Evolutionary conservation across 2,888 invertebrate species (phyloP).

Genomic region (Lasioglossum oenotherae): DNA sequence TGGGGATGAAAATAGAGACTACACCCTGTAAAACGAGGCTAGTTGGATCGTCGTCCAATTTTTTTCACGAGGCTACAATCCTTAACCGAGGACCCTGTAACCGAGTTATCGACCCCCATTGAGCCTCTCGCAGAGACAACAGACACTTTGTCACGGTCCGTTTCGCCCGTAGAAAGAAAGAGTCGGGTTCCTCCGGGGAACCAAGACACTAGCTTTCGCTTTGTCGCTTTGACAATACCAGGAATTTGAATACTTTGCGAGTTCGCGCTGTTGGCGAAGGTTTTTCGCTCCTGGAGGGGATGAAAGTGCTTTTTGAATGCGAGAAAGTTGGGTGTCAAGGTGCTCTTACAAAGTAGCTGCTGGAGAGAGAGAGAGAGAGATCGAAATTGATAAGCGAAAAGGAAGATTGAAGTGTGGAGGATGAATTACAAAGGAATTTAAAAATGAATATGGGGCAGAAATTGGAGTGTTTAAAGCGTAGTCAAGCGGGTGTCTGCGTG

Average conservation of each 20-base stretch:
- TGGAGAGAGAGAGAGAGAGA: not conserved
- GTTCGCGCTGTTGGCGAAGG: not conserved
- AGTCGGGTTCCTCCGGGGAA: not conserved
- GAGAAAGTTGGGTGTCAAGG: not conserved
- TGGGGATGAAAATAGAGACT: not conserved
- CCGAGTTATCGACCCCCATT: not conserved
- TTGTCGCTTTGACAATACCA: conserved; percentile 1
- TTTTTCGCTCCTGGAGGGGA: not conserved
- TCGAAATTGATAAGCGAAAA: not conserved
- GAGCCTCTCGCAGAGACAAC: not conserved
- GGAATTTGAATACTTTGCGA: not conserved
- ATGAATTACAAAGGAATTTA: not conserved
- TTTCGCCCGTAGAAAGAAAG: not conserved
- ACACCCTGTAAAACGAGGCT: not conserved
- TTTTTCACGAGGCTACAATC: not conserved
- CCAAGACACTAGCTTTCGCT: not conserved
- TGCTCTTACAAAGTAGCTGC: not conserved
- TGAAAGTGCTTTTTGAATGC: not conserved
- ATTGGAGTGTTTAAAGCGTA: too few species aligned
- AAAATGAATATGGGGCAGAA: too few species aligned
- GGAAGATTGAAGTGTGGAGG: not conserved
- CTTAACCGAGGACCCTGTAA: not conserved
- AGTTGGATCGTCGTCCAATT: not conserved
- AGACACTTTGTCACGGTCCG: not conserved
- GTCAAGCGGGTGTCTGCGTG: too few species aligned